Evolutionary conservation across 2,888 invertebrate species (phyloP).

Genomic region (Tachina fera): DNA sequence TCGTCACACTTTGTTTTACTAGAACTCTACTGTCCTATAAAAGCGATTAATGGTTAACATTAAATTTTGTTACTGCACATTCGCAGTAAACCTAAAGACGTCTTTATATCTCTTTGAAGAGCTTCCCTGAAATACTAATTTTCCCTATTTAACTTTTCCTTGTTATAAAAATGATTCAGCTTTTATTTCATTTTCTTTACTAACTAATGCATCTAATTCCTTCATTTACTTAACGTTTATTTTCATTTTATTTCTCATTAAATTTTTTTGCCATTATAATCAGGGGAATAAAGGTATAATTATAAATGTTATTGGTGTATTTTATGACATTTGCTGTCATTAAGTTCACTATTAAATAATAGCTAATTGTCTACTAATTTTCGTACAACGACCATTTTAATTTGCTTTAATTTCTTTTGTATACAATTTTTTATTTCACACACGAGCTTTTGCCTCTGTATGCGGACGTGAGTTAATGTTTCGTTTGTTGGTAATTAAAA

Average conservation of each 20-base stretch:
- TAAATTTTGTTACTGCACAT: too few species aligned
- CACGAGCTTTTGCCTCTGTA: not conserved
- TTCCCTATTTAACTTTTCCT: not conserved
- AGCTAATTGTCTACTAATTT: constrained; percentile 50
- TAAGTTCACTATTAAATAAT: constrained; percentile 46
- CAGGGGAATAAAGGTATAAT: constrained; percentile 7
- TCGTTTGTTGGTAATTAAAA: constrained; percentile 2
- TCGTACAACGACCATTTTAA: constrained; percentile 18
- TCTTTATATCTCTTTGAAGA: not conserved
- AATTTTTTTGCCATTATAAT: constrained; percentile 14
- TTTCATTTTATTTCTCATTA: constrained; percentile 15
- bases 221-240: not conserved
- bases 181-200: not conserved
- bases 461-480: constrained; percentile 18
- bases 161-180: not conserved
- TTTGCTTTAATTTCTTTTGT: constrained; percentile 29
- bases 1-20: too few species aligned
- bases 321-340: constrained; percentile 28
- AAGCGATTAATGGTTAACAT: too few species aligned
- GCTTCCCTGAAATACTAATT: constrained; percentile 5
- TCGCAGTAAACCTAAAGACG: not conserved
- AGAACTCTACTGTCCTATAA: too few species aligned
- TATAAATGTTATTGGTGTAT: constrained; percentile 10
- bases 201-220: not conserved
- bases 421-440: not conserved